A percentile compares a stretch with the other conserved stretches of the same genome.
Conservation (phyloP, 2,113 vertebrate species). For the Xyrauchen texanus region DNA sequence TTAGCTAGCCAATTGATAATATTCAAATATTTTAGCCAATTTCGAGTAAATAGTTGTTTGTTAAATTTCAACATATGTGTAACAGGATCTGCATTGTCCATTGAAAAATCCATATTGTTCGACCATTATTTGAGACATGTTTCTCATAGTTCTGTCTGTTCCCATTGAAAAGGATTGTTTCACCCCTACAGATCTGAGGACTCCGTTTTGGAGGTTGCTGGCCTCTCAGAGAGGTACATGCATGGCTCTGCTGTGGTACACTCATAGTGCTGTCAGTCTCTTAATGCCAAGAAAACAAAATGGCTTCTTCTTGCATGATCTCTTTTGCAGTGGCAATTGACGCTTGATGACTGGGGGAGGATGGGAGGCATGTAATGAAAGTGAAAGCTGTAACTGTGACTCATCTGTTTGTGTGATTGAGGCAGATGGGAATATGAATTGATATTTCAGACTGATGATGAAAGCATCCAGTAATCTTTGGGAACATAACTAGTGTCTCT, state of each 20-base stretch:
- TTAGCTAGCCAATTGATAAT: too few species aligned
- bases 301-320: neutral
- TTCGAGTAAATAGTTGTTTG: too few species aligned
- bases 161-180: slow-evolving; percentile 31
- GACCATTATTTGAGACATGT: too few species aligned
- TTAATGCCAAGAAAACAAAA: slow-evolving; percentile 11
- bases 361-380: neutral
- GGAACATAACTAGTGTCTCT: neutral
- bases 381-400: neutral
- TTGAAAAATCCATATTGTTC: too few species aligned
- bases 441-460: slow-evolving; percentile 31
- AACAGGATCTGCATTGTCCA: too few species aligned
- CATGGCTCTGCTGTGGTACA: slow-evolving; percentile 59
- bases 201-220: slow-evolving; percentile 77
- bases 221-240: slow-evolving; percentile 75
- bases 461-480: slow-evolving; percentile 34
- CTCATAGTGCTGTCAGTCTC: slow-evolving; percentile 17
- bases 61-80: too few species aligned
- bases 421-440: neutral
- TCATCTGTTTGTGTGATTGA: slow-evolving; percentile 20
- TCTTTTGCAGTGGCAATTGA: neutral
- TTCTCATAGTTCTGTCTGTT: too few species aligned
- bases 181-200: slow-evolving; percentile 75
- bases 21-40: too few species aligned
- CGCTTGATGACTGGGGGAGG: slow-evolving; percentile 7